Base-by-base conservation (phyloP, 92 coral and sea anemone species). In the Chrysogorgia sp. region DNA sequence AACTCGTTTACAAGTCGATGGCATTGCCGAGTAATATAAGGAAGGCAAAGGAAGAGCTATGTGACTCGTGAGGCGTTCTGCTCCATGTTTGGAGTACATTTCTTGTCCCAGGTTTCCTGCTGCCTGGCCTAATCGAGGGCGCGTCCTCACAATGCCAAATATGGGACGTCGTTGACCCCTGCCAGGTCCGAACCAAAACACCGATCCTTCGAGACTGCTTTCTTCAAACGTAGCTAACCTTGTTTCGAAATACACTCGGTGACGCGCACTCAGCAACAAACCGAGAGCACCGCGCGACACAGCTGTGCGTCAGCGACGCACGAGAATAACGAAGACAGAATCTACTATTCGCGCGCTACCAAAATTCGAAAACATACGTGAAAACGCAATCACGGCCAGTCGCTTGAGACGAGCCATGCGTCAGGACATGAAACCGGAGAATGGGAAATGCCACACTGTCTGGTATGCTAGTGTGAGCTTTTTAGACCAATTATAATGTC, bases 161-260 rank as follows among this genome's bases (percentile, higher is more conserved):
- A 40, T 20, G 72, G 55, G 53, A 26, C 69, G 43, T 31, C 69
- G 23, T 22, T 63, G 55, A 65, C 72, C 72, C 69, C 72, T 40
- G 72, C 30, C 2, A 47, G n/a, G 53, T n/a, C 14, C n/a, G n/a
- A n/a, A 47, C 10, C 53, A 47, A 47, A 47, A 47, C 43, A 37
- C 43, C 5, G 12, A 2, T 47, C 53, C n/a, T 47, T n/a, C 53
- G n/a, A n/a, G n/a, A n/a, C 43, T 37, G 43, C 2, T 7, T 47
- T n/a, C 53, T 47, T 2, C 12, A 37, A 37, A 5, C 12, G n/a
- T 47, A 7, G 53, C 15, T 47, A 2, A n/a, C 53, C 53, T 6
- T 47, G 53, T 47, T 47, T 47, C 53, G 2, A 47, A 12, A 47
- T 12, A 7, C 53, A 47, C 2, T n/a, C 15, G 2, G n/a, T 7